Base-by-base conservation (phyloP, 2,888 invertebrate genomes). In the Corbicula japonica region DNA sequence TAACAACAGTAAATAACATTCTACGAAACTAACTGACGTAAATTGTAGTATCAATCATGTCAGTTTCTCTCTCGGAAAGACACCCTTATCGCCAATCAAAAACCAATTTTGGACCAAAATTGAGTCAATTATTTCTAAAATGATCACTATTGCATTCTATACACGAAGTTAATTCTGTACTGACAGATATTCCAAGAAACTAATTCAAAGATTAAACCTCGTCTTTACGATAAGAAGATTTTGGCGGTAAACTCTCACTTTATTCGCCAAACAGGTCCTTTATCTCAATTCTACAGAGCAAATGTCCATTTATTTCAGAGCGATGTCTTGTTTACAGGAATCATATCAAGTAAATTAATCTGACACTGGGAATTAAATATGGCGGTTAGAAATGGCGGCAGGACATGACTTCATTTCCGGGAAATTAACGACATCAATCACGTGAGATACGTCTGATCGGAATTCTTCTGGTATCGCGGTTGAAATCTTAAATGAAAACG, bases 81-180 rank as follows among this genome's bases (percentile, higher is more conserved):
- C 76, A 60, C 50, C 80, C 80, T 83, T 83, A 83, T 83, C 83
- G 66, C 76, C 76, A 71, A 83, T 83, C 83, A 80, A 80, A 83
- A 83, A 80, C 83, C 80, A 83, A 83, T 83, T 83, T 75, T 74
- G 69, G 68, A 65, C 70, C 70, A 74, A 80, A 83, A 83, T 80
- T 65, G 83, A 83, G 76, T 73, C 80, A 80, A 83, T 83, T 83
- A 83, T 72, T 62, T 69, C 80, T 54, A 74, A 80, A 83, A 83
- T 80, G 80, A 83, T 80, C 76, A 52, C 46, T 66, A 60, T 58
- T 71, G 74, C 68, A 83, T 83, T 83, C 83, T 63, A 48, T 62
- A 66, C 83, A 83, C 80, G 83, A 77, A 80, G 61, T 52, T 61
- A 56, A 65, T 63, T 80, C 72, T 48, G 44, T 71, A 76, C 65